Evolutionary conservation across 2,113 vertebrate genomes (phyloP), one percentile per base, ranked within the genome.

Genomic region (Pollimyrus isidori): DNA sequence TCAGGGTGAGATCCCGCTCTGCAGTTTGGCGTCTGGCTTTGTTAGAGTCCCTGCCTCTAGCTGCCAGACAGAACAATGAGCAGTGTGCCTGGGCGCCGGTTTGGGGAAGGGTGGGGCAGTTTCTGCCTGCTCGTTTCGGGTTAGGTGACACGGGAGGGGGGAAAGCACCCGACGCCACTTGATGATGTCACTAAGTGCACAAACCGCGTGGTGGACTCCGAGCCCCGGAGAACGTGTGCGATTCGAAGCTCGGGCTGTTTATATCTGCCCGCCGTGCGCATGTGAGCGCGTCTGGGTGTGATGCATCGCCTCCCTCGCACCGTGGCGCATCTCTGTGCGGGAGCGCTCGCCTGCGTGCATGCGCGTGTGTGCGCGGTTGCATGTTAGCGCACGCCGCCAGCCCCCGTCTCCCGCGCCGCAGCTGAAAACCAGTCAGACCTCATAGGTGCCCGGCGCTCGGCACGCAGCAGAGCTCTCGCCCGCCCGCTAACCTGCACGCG

Each of bases 391-490:
- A n/a, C 42, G 62, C 45, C 21, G 53, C 35, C 9, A 46, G 73
- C 73, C 30, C 7, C 73, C 1, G 35, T 42, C 49, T 89, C 39
- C 85, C 39, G 17, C 7, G 23, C 56, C 23, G 45, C 50, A 35
- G 45, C 53, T 30, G 42, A 89, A 86, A 89, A 89, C 88, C 80
- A 45, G 52, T 89, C 52, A 58, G 35, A 65, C 89, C 76, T 84
- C 39, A 39, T 84, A 35, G 50, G 76, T 26, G 9, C 35, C 50
- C 46, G 23, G 50, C 19, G 17, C 69, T 53, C 6, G 39, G 65
- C 35, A 5, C 48, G 26, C 1, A 48, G 83, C 3, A 46, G 13
- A 86, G 23, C 23, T 50, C n/a, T 48, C 48, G 46, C 83, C 83
- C 23, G 83, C 9, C 23, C 9, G 58, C 58, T 26, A 26, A n/a